Evolutionary conservation across 2,797 vertebrate genomes (phyloP).

Genomic region (Dromococcyx pavoninus): DNA sequence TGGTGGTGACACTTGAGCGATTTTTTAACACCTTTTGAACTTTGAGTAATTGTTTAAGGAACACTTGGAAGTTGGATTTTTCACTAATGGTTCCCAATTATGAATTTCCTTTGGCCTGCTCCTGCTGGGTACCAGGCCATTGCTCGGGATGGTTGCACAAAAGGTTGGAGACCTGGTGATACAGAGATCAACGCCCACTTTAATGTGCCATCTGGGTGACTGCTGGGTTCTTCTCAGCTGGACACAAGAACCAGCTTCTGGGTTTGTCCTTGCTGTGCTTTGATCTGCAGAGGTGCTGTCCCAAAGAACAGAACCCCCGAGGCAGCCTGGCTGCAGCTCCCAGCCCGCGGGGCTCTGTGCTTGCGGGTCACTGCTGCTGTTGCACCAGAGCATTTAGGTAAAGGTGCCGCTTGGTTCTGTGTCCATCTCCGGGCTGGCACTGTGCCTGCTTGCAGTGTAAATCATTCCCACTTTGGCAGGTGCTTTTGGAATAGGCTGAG

Average conservation of each 20-base stretch:
- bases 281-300: not conserved
- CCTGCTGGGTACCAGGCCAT: not conserved
- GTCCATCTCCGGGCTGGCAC: not conserved
- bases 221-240: not conserved
- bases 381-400: not conserved
- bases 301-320: not conserved
- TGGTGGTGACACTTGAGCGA: not conserved
- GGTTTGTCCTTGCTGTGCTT: not conserved
- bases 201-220: rapidly evolving
- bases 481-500: not conserved
- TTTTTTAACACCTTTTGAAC: not conserved
- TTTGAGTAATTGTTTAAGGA: not conserved
- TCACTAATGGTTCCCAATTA: not conserved
- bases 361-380: rapidly evolving
- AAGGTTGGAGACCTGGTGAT: not conserved
- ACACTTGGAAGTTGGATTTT: not conserved
- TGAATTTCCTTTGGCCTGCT: not conserved
- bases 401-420: not conserved
- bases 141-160: not conserved
- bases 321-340: not conserved
- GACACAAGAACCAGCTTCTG: rapidly evolving
- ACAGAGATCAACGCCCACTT: not conserved
- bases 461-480: not conserved
- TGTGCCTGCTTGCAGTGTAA: not conserved
- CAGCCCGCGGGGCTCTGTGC: rapidly evolving